Conservation (phyloP, 1,140 invertebrate genomes). For the Megalopta genalis region DNA sequence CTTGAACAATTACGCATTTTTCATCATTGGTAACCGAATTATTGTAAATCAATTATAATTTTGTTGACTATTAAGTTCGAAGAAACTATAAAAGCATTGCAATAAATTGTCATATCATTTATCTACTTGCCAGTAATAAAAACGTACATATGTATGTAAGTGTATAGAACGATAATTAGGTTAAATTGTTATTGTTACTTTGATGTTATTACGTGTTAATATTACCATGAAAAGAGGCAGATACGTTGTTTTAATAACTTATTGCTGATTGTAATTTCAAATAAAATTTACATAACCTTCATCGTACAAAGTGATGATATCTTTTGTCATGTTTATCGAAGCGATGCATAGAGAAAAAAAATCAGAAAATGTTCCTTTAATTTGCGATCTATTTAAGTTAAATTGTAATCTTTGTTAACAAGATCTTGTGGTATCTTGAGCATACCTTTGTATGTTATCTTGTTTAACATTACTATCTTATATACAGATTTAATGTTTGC, state of each 20-base stretch:
- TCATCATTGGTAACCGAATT: neutral
- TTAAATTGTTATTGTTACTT: neutral
- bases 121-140: neutral
- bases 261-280: neutral
- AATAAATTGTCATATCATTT: neutral
- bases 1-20: neutral
- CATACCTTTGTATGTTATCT: conserved; percentile 2
- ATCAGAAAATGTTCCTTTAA: conserved; percentile 2
- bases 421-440: neutral
- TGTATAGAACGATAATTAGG: neutral
- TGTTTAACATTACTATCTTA: neutral
- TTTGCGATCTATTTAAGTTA: conserved; percentile 19
- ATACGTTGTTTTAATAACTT: neutral
- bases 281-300: neutral
- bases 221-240: neutral
- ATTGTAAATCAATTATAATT: neutral
- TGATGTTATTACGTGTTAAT: neutral
- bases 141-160: neutral
- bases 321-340: neutral
- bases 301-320: neutral
- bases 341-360: neutral
- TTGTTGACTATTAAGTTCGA: neutral
- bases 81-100: no score
- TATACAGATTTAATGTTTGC: neutral
- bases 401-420: neutral